Conservation (phyloP, 37 sponge, comb jelly and placozoan genomes). For the Cladorhizidae sp. region DNA sequence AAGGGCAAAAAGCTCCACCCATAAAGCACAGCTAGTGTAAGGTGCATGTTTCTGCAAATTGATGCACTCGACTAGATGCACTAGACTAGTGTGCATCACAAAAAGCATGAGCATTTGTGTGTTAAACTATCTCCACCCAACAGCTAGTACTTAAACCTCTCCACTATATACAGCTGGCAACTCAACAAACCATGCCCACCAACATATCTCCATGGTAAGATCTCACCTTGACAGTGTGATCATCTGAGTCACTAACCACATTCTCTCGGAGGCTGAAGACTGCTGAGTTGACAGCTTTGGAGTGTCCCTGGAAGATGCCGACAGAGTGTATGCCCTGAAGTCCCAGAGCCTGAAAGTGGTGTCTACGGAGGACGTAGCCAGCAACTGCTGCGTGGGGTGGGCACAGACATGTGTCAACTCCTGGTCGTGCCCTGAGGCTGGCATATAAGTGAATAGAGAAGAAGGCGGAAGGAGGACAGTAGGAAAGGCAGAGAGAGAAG, state of each 20-base stretch:
- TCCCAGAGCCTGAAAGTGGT: conserved; percentile 95
- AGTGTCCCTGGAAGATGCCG: conserved; percentile 93
- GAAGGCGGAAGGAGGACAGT: too few relatives aligned
- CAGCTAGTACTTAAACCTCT: too few relatives aligned
- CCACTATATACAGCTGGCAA: too few relatives aligned
- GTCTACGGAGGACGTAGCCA: conserved; percentile 85
- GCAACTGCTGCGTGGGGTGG: conserved; percentile 76
- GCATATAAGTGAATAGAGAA: conserved; percentile 12
- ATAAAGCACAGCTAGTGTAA: too few relatives aligned
- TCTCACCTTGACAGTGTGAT: conserved; percentile 83
- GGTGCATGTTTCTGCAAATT: too few relatives aligned
- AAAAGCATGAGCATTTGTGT: too few relatives aligned
- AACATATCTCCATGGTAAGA: neutral
- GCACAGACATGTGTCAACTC: conserved; percentile 85
- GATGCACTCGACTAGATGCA: too few relatives aligned
- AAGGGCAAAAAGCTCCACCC: too few relatives aligned
- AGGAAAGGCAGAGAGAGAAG: too few relatives aligned
- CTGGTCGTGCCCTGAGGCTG: conserved; percentile 77
- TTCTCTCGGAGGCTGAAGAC: conserved; percentile 71
- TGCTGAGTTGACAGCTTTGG: conserved; percentile 81
- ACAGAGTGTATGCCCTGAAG: conserved; percentile 91
- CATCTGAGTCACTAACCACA: conserved; percentile 89
- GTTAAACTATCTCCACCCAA: too few relatives aligned
- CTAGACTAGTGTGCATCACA: too few relatives aligned
- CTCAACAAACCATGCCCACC: too few relatives aligned